phyloP scores from a whole-genome alignment of 2,113 vertebrate genomes.

The Myrmophylax atrothorax region DNA sequence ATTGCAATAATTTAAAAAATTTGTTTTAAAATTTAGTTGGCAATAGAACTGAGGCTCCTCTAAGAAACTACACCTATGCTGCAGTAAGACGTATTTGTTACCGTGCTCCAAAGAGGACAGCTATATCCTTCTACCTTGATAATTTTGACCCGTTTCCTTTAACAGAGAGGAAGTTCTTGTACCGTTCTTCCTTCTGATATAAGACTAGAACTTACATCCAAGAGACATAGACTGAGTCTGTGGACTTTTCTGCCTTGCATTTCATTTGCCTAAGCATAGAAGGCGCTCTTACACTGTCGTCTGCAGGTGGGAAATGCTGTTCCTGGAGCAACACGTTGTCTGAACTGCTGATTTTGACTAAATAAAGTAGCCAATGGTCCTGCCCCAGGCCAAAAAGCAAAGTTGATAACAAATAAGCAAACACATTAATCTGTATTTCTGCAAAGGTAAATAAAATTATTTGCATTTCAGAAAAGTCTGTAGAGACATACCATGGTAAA shows the following conservation, averaged over 20 bases:
- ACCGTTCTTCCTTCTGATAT: background rate
- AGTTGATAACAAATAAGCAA: constrained; percentile 30
- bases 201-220: background rate
- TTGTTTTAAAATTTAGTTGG: background rate
- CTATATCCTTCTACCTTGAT: background rate
- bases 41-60: background rate
- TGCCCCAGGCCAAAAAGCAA: background rate
- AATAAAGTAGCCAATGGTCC: background rate
- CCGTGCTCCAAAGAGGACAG: background rate
- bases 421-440: constrained; percentile 15
- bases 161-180: background rate
- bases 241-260: background rate
- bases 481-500: background rate
- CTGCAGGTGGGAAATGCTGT: background rate
- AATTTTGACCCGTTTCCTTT: background rate
- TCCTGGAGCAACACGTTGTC: background rate
- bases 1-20: background rate
- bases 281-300: constrained; percentile 7
- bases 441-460: constrained; percentile 5
- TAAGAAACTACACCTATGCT: background rate
- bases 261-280: background rate
- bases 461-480: constrained; percentile 19
- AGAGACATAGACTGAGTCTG: background rate
- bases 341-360: background rate
- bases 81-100: background rate